phyloP scores from a whole-genome alignment of 1,140 invertebrate species.

The Propsilocerus akamusi region DNA sequence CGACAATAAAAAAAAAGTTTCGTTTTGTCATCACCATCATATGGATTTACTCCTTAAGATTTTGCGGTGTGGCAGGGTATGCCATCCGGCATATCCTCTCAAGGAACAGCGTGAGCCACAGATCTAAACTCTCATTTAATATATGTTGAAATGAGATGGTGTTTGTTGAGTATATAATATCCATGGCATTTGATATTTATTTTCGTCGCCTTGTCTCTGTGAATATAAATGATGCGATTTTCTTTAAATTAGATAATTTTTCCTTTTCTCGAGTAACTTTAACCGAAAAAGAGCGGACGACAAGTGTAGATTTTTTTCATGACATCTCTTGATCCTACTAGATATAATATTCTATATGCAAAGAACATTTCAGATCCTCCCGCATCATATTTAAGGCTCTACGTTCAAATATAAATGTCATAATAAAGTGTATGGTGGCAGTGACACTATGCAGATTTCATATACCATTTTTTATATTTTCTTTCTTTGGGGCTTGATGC shows the following conservation, averaged over 20 bases:
- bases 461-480: background rate
- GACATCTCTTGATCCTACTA: background rate
- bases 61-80: too few species aligned
- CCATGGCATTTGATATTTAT: background rate
- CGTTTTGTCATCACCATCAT: background rate
- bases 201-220: conserved; percentile 3
- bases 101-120: too few species aligned
- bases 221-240: conserved; percentile 2
- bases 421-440: background rate
- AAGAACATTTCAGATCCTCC: background rate
- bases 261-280: background rate
- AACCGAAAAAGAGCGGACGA: background rate
- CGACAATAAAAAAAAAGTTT: background rate
- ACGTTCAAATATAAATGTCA: background rate
- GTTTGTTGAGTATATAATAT: background rate
- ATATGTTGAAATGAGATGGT: background rate
- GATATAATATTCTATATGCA: background rate
- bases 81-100: too few species aligned
- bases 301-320: background rate
- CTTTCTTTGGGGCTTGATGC: background rate
- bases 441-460: background rate
- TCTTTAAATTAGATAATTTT: conserved; percentile 2
- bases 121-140: too few species aligned
- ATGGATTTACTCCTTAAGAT: background rate
- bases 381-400: background rate